Base-by-base conservation (phyloP, 2,888 invertebrate genomes). In the Noctua janthe region DNA sequence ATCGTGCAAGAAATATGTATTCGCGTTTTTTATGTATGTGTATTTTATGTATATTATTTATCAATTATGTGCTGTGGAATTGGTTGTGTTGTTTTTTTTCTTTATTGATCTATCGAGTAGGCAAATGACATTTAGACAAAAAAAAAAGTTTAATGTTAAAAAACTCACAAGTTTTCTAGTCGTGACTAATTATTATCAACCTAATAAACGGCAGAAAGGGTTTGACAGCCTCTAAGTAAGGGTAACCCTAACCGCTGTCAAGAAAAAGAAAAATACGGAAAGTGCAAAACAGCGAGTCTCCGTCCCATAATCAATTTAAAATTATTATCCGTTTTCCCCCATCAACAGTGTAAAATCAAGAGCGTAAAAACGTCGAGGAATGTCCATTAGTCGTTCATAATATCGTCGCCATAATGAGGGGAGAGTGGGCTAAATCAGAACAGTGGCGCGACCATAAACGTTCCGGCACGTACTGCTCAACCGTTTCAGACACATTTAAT, bases 1-100 rank as follows among this genome's bases (percentile, higher is more conserved):
- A 94, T 95, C 95, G 95, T 94, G 92, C 92, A 95, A 95, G 96
- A 96, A 96, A 96, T 96, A 96, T 96, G 96, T 95, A 96, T 95
- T 94, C 91, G 92, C 84, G 85, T 90, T 91, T 90, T 87, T 91
- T 92, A 89, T 91, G 89, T 92, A 92, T 90, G 90, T 93, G 91
- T 47, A 75, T 93, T 92, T 94, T 91, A 94, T 77, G 59, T 94
- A 91, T 94, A 91, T 89, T 84, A 82, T 90, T 78, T 81, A 91
- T 92, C 90, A 91, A 92, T 91, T 90, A 87, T 88, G 89, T 87
- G 81, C 78, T 80, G 70, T 70, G 67, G 59, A 20, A 82, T 62
- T 72, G n/a, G 23, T 54, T 54, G 43, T 66, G 15, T 39, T 77
- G 17, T 66, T 76, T 39, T n/a, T 54, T 23, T 17, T 29, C 49